Percentiles rank a stretch among this genome's conserved stretches.
phyloP scores from a whole-genome alignment of 2,113 vertebrate species.

The Illadopsis cleaveri region DNA sequence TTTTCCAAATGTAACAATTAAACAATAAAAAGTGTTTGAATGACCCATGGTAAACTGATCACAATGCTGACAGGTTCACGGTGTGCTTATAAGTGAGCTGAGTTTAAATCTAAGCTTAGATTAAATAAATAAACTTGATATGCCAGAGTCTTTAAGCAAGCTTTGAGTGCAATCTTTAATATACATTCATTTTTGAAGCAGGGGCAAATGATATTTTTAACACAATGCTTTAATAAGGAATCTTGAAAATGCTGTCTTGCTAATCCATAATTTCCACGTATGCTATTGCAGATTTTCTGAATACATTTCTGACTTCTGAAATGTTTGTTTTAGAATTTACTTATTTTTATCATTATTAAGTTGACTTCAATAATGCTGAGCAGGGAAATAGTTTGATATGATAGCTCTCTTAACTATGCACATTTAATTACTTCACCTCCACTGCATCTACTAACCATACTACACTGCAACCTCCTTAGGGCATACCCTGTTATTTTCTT shows the following conservation, averaged over 20 bases:
- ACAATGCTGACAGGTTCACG: not conserved
- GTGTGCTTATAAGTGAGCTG: not conserved
- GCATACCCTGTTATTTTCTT: not conserved
- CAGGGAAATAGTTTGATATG: not conserved
- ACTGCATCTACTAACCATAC: not conserved
- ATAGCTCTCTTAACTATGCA: not conserved
- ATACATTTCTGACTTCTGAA: not conserved
- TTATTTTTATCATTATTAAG: not conserved
- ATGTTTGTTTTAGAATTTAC: not conserved
- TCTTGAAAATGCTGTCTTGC: not conserved
- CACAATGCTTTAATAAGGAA: not conserved
- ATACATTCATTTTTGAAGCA: not conserved
- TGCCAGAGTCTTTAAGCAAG: not conserved
- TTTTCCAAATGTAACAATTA: not conserved
- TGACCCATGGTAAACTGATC: not conserved
- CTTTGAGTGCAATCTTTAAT: not conserved
- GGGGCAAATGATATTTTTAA: not conserved
- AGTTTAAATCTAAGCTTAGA: not conserved
- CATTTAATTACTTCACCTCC: slow-evolving; percentile 11
- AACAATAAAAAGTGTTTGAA: not conserved
- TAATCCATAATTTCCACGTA: not conserved
- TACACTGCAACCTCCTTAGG: not conserved
- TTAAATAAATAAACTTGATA: not conserved
- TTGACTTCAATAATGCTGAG: not conserved
- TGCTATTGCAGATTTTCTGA: not conserved